Base-by-base conservation (phyloP, 2,888 invertebrate genomes). In the Tortricodes alternella region DNA sequence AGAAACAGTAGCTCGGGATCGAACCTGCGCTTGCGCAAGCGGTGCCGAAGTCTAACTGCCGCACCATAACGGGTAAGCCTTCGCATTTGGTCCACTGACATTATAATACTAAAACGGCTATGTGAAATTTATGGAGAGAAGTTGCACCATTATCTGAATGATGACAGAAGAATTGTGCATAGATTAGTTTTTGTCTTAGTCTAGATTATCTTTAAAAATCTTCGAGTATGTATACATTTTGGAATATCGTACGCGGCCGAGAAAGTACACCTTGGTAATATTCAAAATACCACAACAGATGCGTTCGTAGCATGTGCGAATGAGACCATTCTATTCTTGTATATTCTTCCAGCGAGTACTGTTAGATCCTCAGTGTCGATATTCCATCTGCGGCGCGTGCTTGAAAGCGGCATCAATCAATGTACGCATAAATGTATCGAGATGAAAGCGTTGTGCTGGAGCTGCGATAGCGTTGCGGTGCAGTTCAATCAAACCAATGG, bases 31-130 rank as follows among this genome's bases (percentile, higher is more conserved):
- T 51, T 51, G 57, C 49, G 44, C 34, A 51, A 57, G 39, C 13
- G 19, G 9, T 23, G 15, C 41, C 21, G 16, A 32, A 29, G 39
- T 16, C 49, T 57, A 57, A 44, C 57, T 32, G 51, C 51, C 46
- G 7, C 18, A 18, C 57, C 57, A 39, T 57, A 57, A 44, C 51
- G 38, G 51, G 57, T 13, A 8, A 32, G 39, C 39, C 39, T 15
- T 34, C 23, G 13, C 27, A 23, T 23, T 51, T 51, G 21, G 41
- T 21, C 21, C 15, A 21, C 32, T 51, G 51, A 51, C 51, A 43
- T 51, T 51, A 41, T 34, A 21, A 11, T 34, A 21, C 41, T 34
- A 41, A 21, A 29, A n/a, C 29, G 27, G 16, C 29, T 32, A 46
- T 46, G 41, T 41, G 55, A 43, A 43, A 43, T 18, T 29, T 44